Base-by-base conservation (phyloP, 2,888 invertebrate species). In the Platycheirus albimanus region DNA sequence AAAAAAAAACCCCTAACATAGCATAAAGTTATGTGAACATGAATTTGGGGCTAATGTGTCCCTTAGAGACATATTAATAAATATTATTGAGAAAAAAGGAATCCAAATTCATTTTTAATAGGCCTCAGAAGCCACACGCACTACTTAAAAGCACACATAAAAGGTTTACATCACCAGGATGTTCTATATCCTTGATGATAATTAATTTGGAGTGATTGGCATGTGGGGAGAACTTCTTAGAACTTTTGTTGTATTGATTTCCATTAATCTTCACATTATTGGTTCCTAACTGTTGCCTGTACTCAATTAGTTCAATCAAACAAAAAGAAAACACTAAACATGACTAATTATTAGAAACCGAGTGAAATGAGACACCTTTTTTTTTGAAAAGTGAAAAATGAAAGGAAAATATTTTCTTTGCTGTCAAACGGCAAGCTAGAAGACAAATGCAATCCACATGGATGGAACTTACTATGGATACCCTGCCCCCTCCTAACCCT, bases 231-330 rank as follows among this genome's bases (percentile, higher is more conserved):
- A 41, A 41, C 38, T 41, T n/a, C 38, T 13, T 3, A 41, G 13
- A 13, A 41, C 38, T 41, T 41, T 41, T 13, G 6, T 41, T 13
- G 6, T 13, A 13, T 13, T 41, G 3, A 41, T 41, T 33, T 33
- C 38, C 38, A 41, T 41, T 41, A 41, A 41, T 41, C 38, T 41
- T 41, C 3, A 41, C n/a, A 13, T 13, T 13, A 41, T 41, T 41
- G 3, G 38, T 41, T 41, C 13, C 13, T 41, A 41, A 41, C 38
- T 41, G 38, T 41, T 41, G 4, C 38, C 6, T 41, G 8, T 24
- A 36, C 36, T 36, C 36, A 36, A 41, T 41, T 41, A 41, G 7
- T 41, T 8, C 13, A 41, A 41, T n/a, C n/a, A 41, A 41, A 41
- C 5, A 7, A 33, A 33, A 8, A 8, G 8, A 33, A 33, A 33